Percentiles rank a stretch among this genome's conserved stretches.
phyloP scores from a whole-genome alignment of 2,797 vertebrate genomes.

The Benthosema pterotum region DNA sequence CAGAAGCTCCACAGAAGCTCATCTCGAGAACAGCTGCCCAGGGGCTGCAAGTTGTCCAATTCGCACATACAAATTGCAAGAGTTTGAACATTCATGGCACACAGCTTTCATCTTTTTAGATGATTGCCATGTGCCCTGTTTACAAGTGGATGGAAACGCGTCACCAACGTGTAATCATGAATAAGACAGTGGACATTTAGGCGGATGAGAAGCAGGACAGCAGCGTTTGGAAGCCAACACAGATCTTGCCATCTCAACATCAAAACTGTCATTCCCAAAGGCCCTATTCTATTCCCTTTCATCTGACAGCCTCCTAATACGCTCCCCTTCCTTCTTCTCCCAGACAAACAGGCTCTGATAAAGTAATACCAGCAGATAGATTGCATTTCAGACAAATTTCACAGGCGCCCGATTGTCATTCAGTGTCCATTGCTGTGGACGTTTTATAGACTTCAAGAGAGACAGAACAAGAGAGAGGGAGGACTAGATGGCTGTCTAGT shows the following conservation, averaged over 20 bases:
- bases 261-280: constrained; percentile 35
- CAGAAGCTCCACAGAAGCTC: too few relatives aligned
- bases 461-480: too few relatives aligned
- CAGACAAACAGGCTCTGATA: constrained; percentile 35
- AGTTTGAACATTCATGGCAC: neutral
- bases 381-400: constrained; percentile 27
- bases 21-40: too few relatives aligned
- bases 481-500: constrained; percentile 7
- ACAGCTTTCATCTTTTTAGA: constrained; percentile 21
- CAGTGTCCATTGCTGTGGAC: constrained; percentile 42
- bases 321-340: constrained; percentile 7
- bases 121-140: constrained; percentile 14
- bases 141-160: constrained; percentile 12
- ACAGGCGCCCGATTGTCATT: constrained; percentile 34
- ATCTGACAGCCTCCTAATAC: constrained; percentile 34
- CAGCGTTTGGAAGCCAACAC: constrained; percentile 33
- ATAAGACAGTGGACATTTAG: constrained; percentile 46
- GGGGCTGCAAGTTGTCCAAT: neutral
- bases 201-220: constrained; percentile 43
- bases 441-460: constrained; percentile 19
- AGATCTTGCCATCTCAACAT: constrained; percentile 41
- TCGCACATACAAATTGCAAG: neutral
- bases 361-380: constrained; percentile 29
- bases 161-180: constrained; percentile 31
- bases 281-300: constrained; percentile 30